A percentile compares a stretch with the other conserved stretches of the same genome.
phyloP scores from a whole-genome alignment of 2,888 invertebrate genomes.

The Morinoia aosen region DNA sequence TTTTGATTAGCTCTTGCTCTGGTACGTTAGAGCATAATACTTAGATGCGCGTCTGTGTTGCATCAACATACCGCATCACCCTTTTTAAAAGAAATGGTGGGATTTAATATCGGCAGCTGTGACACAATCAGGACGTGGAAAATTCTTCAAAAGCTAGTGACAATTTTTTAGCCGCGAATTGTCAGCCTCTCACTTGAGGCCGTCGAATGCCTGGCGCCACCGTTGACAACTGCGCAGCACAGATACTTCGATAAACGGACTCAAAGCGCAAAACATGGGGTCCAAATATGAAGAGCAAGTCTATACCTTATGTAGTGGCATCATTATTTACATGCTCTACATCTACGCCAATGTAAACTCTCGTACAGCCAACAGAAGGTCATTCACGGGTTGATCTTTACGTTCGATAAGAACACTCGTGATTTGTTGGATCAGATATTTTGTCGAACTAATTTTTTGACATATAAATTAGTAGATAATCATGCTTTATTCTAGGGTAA shows the following conservation, averaged over 20 bases:
- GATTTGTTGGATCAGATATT: no score
- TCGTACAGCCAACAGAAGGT: neutral
- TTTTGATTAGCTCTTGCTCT: no score
- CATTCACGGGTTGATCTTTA: neutral
- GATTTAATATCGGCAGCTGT: no score
- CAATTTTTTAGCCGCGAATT: neutral
- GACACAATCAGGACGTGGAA: neutral
- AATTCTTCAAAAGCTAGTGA: neutral
- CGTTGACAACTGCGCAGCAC: neutral
- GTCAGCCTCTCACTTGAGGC: neutral
- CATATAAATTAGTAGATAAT: no score
- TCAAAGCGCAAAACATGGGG: neutral
- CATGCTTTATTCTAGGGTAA: no score
- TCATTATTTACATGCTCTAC: neutral
- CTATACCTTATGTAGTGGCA: neutral
- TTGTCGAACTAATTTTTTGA: no score
- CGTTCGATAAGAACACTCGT: neutral
- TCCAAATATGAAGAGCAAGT: no score
- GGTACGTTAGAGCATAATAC: no score
- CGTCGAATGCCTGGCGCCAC: neutral
- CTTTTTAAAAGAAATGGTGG: no score
- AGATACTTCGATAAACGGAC: neutral
- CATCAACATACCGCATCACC: no score
- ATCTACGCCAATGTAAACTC: neutral
- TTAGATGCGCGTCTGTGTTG: no score